Conservation (phyloP, 2,888 invertebrate genomes). For the Morpho deidamia region DNA sequence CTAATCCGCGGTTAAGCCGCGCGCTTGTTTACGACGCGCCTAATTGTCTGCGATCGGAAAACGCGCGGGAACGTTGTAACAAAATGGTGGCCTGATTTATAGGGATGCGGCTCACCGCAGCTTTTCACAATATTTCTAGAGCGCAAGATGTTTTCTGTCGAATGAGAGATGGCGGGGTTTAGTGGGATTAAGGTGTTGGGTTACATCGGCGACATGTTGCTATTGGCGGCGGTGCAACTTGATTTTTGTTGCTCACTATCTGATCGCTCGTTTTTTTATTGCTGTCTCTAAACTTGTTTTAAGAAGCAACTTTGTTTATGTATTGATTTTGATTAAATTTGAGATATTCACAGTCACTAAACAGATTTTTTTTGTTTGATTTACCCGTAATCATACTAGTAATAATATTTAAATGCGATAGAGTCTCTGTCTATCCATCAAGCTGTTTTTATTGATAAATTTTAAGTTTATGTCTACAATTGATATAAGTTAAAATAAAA, state of each 20-base stretch:
- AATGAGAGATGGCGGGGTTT: constrained; percentile 54
- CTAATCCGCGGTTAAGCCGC: constrained; percentile 66
- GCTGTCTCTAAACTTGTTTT: no score
- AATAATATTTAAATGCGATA: no score
- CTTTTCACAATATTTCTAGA: constrained; percentile 67
- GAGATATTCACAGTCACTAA: no score
- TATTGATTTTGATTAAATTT: no score
- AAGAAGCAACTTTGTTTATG: no score
- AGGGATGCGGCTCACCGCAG: constrained; percentile 41
- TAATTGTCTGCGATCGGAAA: constrained; percentile 66
- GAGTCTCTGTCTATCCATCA: no score
- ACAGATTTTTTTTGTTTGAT: no score
- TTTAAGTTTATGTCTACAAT: no score
- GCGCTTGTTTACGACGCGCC: constrained; percentile 66
- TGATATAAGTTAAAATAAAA: no score
- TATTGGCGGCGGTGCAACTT: constrained; percentile 48
- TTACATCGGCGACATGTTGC: constrained; percentile 53
- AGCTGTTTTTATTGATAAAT: no score
- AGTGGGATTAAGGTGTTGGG: constrained; percentile 52
- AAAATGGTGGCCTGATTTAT: constrained; percentile 67
- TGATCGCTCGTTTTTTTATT: no score
- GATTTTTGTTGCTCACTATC: constrained; percentile 26
- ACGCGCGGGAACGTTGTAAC: constrained; percentile 56
- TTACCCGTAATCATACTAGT: no score
- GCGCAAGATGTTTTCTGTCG: constrained; percentile 72